Evolutionary conservation across 2,113 vertebrate genomes (phyloP).

Genomic region (Odontophorus gujanensis): DNA sequence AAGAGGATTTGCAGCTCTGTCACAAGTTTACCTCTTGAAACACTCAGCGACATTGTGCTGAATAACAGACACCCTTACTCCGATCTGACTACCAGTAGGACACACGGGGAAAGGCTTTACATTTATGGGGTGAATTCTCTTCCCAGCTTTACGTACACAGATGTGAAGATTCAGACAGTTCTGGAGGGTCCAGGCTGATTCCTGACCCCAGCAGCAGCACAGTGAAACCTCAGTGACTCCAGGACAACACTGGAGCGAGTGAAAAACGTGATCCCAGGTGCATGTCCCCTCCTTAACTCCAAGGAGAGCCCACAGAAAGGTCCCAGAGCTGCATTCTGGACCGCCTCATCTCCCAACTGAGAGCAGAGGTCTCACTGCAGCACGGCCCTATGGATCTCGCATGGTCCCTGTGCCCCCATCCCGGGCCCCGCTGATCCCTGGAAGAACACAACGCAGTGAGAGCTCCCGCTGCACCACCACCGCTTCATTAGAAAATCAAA

Average conservation of each 20-base stretch:
- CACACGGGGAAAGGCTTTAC: background rate
- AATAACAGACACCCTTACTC: background rate
- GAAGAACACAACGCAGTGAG: background rate
- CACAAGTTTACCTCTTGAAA: background rate
- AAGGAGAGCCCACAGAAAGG: background rate
- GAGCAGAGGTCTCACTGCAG: no score
- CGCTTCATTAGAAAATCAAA: background rate
- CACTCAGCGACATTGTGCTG: background rate
- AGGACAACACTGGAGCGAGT: background rate
- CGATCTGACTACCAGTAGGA: background rate
- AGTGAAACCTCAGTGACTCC: background rate
- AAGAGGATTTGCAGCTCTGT: background rate
- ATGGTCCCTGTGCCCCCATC: background rate
- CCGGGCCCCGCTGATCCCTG: background rate
- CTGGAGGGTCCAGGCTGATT: background rate
- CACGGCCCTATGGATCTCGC: background rate
- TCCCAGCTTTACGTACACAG: background rate
- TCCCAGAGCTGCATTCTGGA: background rate
- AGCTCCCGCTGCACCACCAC: background rate
- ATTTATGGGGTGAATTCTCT: slow-evolving; percentile 1
- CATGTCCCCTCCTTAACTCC: background rate
- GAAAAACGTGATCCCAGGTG: background rate
- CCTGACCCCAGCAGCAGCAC: background rate
- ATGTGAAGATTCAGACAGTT: background rate
- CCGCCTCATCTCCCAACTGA: background rate